A percentile compares a stretch with the other conserved stretches of the same genome.
Evolutionary conservation across 2,797 vertebrate species (phyloP).

Genomic region (Denticeps clupeoides): DNA sequence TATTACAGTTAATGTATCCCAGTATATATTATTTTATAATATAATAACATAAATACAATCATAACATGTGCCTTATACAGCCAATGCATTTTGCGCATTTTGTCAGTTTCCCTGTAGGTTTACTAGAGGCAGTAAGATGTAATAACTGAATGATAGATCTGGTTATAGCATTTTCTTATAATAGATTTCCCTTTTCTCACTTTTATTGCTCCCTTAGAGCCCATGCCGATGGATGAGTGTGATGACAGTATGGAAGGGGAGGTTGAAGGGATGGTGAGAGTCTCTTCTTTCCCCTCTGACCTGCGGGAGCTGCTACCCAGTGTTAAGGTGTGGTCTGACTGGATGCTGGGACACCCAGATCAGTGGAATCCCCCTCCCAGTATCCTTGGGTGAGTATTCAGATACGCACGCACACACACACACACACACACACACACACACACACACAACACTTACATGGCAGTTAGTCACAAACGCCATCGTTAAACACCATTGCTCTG

Average conservation of each 20-base stretch:
- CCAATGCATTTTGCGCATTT: too few relatives aligned
- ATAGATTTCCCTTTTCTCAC: too few relatives aligned
- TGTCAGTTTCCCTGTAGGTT: too few relatives aligned
- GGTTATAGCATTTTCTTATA: too few relatives aligned
- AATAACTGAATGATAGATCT: too few relatives aligned
- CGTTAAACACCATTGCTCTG: too few relatives aligned
- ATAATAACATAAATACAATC: too few relatives aligned
- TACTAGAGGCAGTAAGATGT: not conserved
- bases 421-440: not conserved
- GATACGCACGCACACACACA: not conserved
- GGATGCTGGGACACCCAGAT: conserved; percentile 94
- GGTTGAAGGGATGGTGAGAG: conserved; percentile 68
- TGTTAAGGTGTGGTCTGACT: conserved; percentile 97
- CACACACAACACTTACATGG: not conserved
- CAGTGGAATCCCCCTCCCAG: conserved; percentile 94
- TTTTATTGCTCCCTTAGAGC: conserved; percentile 43
- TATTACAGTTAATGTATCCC: too few relatives aligned
- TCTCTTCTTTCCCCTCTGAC: conserved; percentile 76
- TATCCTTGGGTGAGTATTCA: conserved; percentile 54
- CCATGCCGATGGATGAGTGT: conserved; percentile 40
- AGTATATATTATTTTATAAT: too few relatives aligned
- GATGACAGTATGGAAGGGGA: conserved; percentile 35
- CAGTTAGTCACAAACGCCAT: not conserved
- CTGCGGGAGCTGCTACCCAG: conserved; percentile 87
- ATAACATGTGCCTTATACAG: too few relatives aligned